phyloP scores from a whole-genome alignment of 2,888 invertebrate species.

The Scaptomyza cyrtandrae region DNA sequence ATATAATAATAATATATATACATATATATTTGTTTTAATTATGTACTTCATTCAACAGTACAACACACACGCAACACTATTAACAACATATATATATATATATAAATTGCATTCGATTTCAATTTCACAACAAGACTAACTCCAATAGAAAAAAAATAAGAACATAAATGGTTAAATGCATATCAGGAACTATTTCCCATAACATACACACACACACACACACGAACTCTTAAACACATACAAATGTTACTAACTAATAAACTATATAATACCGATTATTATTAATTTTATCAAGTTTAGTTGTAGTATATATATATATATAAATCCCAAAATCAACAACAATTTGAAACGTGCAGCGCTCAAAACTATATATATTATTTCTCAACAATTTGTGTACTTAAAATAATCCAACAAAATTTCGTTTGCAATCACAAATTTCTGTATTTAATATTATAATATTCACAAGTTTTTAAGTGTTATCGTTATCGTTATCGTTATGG shows the following conservation, averaged over 20 bases:
- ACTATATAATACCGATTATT: slow-evolving; percentile 6
- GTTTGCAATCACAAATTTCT: slow-evolving; percentile 26
- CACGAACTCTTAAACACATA: neutral
- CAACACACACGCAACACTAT: slow-evolving; percentile 18
- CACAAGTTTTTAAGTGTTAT: slow-evolving; percentile 33
- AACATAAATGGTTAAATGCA: too few relatives aligned
- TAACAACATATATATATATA: slow-evolving; percentile 29
- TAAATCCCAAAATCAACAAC: slow-evolving; percentile 2
- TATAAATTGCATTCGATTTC: slow-evolving; percentile 33
- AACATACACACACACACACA: neutral
- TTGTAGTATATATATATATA: slow-evolving; percentile 4
- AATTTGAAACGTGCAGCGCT: slow-evolving; percentile 22
- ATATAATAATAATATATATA: neutral
- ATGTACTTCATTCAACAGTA: slow-evolving; percentile 16
- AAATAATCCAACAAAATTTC: slow-evolving; percentile 6
- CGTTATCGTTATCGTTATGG: slow-evolving; percentile 41
- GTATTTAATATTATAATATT: slow-evolving; percentile 13
- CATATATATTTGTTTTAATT: slow-evolving; percentile 26
- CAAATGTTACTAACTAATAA: slow-evolving; percentile 30
- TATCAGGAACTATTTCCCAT: neutral
- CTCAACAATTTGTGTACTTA: slow-evolving; percentile 17
- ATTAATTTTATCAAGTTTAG: slow-evolving; percentile 23
- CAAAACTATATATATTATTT: slow-evolving; percentile 10
- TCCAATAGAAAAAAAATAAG: slow-evolving; percentile 1
- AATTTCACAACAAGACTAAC: slow-evolving; percentile 26